phyloP scores from a whole-genome alignment of 2,888 invertebrate species.

The Bembecia ichneumoniformis region DNA sequence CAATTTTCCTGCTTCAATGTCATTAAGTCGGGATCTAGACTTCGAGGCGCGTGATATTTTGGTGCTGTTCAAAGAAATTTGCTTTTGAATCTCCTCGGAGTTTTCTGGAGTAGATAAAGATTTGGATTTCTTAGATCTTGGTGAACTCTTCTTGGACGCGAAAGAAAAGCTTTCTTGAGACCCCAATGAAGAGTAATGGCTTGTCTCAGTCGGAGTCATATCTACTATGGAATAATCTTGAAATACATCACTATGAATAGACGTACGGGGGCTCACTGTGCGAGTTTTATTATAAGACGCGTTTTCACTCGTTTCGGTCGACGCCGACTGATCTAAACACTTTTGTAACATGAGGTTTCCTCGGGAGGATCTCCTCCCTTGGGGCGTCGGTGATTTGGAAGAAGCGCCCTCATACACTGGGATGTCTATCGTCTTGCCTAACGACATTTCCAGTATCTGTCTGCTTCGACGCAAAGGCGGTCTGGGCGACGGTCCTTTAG shows the following conservation, averaged over 20 bases:
- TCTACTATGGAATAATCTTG: constrained; percentile 57
- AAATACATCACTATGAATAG: constrained; percentile 14
- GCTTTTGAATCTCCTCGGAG: constrained; percentile 22
- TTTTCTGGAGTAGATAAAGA: constrained; percentile 27
- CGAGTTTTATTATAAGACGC: constrained; percentile 16
- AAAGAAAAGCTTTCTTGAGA: constrained; percentile 11
- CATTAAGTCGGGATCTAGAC: constrained; percentile 37
- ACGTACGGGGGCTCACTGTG: constrained; percentile 25
- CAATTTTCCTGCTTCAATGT: constrained; percentile 30
- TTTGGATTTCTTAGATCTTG: constrained; percentile 20
- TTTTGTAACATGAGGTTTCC: constrained; percentile 28
- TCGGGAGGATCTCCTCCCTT: constrained; percentile 23
- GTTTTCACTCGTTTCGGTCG: constrained; percentile 5
- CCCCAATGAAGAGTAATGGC: constrained; percentile 36
- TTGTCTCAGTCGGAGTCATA: constrained; percentile 40
- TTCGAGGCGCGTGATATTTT: constrained; percentile 29
- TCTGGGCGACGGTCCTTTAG: constrained; percentile 29
- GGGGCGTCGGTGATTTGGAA: constrained; percentile 20
- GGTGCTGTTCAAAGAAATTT: constrained; percentile 29
- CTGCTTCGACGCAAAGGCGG: constrained; percentile 32
- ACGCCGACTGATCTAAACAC: constrained; percentile 18
- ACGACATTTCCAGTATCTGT: constrained; percentile 25
- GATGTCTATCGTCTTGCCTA: constrained; percentile 15
- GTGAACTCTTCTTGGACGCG: constrained; percentile 9
- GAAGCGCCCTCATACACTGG: constrained; percentile 10